Conservation (phyloP, 2,797 vertebrate genomes). For the Pseudomugil tenellus region DNA sequence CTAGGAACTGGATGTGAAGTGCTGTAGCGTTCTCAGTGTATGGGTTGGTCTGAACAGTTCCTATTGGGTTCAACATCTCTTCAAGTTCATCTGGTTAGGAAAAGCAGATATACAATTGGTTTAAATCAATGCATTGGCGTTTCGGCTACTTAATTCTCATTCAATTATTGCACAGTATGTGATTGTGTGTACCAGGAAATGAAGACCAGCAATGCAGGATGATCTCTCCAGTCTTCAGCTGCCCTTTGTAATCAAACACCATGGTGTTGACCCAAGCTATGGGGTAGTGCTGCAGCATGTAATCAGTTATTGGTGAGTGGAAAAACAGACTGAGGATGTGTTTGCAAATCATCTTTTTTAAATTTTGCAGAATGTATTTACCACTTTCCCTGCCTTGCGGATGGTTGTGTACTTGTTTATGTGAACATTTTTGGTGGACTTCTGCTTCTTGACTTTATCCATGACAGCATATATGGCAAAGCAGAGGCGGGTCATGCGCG, state of each 20-base stretch:
- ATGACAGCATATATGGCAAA: slow-evolving; percentile 94
- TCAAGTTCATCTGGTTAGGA: slow-evolving; percentile 93
- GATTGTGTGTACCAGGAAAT: slow-evolving; percentile 88
- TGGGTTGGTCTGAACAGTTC: slow-evolving; percentile 96
- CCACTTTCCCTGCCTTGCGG: slow-evolving; percentile 82
- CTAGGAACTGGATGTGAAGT: slow-evolving; percentile 91
- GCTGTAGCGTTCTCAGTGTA: slow-evolving; percentile 95
- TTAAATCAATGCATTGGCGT: neutral
- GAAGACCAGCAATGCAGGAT: slow-evolving; percentile 96
- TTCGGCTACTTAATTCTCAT: neutral
- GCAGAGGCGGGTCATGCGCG: slow-evolving; percentile 97
- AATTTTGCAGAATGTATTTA: slow-evolving; percentile 37
- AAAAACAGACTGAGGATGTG: neutral
- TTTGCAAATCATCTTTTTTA: neutral
- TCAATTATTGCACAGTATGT: slow-evolving; percentile 2
- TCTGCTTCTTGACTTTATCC: slow-evolving; percentile 97
- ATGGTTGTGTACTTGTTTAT: slow-evolving; percentile 95
- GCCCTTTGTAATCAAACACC: slow-evolving; percentile 99
- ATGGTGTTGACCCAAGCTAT: slow-evolving; percentile 99
- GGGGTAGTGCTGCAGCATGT: slow-evolving; percentile 89
- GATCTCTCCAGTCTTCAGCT: slow-evolving; percentile 91
- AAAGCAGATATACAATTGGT: slow-evolving; percentile 1
- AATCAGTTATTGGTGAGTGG: neutral
- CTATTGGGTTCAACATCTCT: slow-evolving; percentile 99
- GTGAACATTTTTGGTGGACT: slow-evolving; percentile 91